phyloP scores from a whole-genome alignment of 2,888 invertebrate species.

The Scelioninae gen. 2 region DNA sequence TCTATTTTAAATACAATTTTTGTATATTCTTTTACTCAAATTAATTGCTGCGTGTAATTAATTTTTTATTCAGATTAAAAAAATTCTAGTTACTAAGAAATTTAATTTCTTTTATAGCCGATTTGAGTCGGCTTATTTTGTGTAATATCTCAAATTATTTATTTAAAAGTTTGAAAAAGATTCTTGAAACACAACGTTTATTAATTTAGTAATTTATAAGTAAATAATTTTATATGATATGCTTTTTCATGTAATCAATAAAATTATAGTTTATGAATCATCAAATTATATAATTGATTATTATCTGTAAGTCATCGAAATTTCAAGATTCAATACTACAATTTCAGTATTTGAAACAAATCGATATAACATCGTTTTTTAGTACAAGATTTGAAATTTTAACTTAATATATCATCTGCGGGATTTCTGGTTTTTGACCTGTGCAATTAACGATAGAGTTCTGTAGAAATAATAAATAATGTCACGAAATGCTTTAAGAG shows the following conservation, averaged over 20 bases:
- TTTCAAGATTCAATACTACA: background rate
- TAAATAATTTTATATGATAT: conserved; percentile 28
- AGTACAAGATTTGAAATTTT: conserved; percentile 8
- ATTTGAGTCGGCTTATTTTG: conserved; percentile 10
- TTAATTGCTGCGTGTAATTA: conserved; percentile 44
- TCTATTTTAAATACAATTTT: too few relatives aligned
- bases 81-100: too few relatives aligned
- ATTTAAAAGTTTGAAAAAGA: conserved; percentile 42
- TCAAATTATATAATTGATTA: background rate
- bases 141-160: conserved; percentile 30
- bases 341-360: background rate
- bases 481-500: conserved; percentile 13
- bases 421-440: conserved; percentile 24
- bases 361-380: background rate
- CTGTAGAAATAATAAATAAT: conserved; percentile 9
- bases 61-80: too few relatives aligned
- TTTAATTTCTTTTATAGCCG: too few relatives aligned
- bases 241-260: conserved; percentile 35
- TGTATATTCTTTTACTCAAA: too few relatives aligned
- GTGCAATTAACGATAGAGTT: conserved; percentile 34
- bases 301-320: background rate
- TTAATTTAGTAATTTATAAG: conserved; percentile 10
- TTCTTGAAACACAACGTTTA: conserved; percentile 45
- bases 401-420: background rate
- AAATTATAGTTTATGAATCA: conserved; percentile 20